Conservation (phyloP, 2,113 vertebrate genomes). For the Dicentrarchus labrax region DNA sequence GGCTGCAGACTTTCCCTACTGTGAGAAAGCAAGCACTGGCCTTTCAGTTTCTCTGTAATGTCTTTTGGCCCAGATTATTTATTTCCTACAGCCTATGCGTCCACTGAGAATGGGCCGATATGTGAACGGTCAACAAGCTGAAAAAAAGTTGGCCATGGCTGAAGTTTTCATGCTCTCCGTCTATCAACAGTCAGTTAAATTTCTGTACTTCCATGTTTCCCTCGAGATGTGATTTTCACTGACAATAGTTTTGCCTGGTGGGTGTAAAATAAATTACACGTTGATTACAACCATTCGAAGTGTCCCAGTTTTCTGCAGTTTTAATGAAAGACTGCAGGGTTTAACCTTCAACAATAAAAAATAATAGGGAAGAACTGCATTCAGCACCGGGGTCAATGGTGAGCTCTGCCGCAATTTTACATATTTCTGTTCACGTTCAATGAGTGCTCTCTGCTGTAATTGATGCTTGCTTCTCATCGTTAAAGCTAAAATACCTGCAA, state of each 20-base stretch:
- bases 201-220: slow-evolving; percentile 21
- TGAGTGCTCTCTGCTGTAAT: slow-evolving; percentile 1
- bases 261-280: slow-evolving; percentile 58
- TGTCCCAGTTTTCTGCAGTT: slow-evolving; percentile 19
- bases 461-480: not conserved
- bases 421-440: slow-evolving; percentile 10
- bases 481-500: not conserved
- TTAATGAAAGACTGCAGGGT: slow-evolving; percentile 27
- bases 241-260: slow-evolving; percentile 53
- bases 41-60: slow-evolving; percentile 36
- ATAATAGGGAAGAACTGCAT: slow-evolving; percentile 39
- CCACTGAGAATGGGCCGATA: slow-evolving; percentile 36
- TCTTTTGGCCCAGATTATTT: slow-evolving; percentile 47
- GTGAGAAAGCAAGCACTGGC: slow-evolving; percentile 48
- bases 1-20: slow-evolving; percentile 22
- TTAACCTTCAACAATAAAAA: slow-evolving; percentile 24
- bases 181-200: slow-evolving; percentile 41
- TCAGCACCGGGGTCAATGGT: slow-evolving; percentile 36
- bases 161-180: slow-evolving; percentile 39
- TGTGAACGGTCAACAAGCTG: slow-evolving; percentile 43
- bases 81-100: slow-evolving; percentile 43
- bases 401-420: not conserved
- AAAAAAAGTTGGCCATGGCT: slow-evolving; percentile 31
- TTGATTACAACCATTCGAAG: slow-evolving; percentile 64
- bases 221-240: slow-evolving; percentile 45